Percentiles rank a stretch among this genome's conserved stretches.
Conservation (phyloP, 2,113 vertebrate species). For the Isichthys henryi region DNA sequence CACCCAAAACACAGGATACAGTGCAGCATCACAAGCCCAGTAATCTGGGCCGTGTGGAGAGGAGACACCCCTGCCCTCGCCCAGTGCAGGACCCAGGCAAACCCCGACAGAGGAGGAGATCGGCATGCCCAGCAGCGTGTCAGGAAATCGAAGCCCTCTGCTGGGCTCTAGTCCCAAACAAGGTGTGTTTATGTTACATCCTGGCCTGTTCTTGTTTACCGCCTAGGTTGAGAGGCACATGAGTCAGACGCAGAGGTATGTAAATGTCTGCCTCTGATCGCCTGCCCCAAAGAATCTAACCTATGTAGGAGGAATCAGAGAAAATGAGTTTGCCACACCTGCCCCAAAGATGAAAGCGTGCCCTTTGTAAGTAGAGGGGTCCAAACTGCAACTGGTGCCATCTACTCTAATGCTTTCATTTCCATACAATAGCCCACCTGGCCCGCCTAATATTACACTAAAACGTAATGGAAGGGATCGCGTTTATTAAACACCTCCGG, state of each 20-base stretch:
- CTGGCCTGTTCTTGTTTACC: not conserved
- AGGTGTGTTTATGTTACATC: not conserved
- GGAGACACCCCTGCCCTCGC: not conserved
- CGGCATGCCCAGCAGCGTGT: not conserved
- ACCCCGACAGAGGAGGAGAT: not conserved
- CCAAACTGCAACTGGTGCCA: not conserved
- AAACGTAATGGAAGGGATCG: slow-evolving; percentile 38
- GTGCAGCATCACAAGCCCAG: too few species aligned
- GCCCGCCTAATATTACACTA: slow-evolving; percentile 24
- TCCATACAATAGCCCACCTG: slow-evolving; percentile 22
- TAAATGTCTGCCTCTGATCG: not conserved
- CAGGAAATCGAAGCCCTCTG: not conserved
- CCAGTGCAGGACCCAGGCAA: not conserved
- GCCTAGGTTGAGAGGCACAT: not conserved
- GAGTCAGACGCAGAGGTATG: not conserved
- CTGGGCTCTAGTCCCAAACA: not conserved
- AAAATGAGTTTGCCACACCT: not conserved
- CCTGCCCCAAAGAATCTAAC: not conserved
- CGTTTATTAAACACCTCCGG: slow-evolving; percentile 23
- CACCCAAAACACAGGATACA: not conserved
- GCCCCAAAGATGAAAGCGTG: not conserved
- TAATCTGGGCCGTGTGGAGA: not conserved
- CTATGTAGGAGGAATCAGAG: not conserved
- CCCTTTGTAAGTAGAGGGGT: not conserved
- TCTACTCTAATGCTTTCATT: slow-evolving; percentile 35